A percentile compares a stretch with the other conserved stretches of the same genome.
Conservation (phyloP, 1,140 invertebrate species). For the Meloidogyne floridensis region DNA sequence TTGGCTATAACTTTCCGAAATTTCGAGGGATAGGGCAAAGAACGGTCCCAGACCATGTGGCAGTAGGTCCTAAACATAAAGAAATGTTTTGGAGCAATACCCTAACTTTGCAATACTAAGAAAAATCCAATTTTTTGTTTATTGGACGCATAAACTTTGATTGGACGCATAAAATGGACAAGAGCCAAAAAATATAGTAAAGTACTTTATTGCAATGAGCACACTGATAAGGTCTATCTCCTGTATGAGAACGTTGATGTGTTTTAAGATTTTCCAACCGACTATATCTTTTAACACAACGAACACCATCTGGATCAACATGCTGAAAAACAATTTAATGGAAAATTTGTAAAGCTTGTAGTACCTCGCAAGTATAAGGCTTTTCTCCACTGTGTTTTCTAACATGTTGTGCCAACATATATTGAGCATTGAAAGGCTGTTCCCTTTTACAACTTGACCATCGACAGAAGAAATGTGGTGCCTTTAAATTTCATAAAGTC, state of each 20-base stretch:
- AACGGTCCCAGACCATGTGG: too few species aligned
- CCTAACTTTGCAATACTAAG: too few species aligned
- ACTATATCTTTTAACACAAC: conserved; percentile 92
- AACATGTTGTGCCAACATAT: conserved; percentile 99
- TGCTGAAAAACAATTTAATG: conserved; percentile 73
- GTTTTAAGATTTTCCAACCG: conserved; percentile 96
- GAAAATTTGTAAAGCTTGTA: neutral
- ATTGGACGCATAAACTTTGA: too few species aligned
- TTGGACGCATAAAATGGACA: too few species aligned
- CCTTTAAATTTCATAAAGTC: neutral
- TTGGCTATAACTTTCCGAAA: too few species aligned
- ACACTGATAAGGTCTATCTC: conserved; percentile 97
- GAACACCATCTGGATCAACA: conserved; percentile 72
- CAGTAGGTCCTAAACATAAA: too few species aligned
- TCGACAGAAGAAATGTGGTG: conserved; percentile 35
- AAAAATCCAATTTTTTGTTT: too few species aligned
- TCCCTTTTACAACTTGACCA: conserved; percentile 44
- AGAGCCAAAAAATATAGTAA: neutral
- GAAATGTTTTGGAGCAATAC: too few species aligned
- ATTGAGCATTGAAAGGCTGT: conserved; percentile 92
- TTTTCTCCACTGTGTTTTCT: conserved; percentile 96
- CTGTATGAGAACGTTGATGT: conserved; percentile 82
- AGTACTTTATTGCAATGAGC: conserved; percentile 87
- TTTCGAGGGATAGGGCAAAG: too few species aligned
- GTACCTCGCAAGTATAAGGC: conserved; percentile 93